Percentiles rank a stretch among this genome's conserved stretches.
These are phyloP conservation scores for Callipepla squamata DNA, from an alignment of 2,113 vertebrate species.

Conservation along the genomic window DNA sequence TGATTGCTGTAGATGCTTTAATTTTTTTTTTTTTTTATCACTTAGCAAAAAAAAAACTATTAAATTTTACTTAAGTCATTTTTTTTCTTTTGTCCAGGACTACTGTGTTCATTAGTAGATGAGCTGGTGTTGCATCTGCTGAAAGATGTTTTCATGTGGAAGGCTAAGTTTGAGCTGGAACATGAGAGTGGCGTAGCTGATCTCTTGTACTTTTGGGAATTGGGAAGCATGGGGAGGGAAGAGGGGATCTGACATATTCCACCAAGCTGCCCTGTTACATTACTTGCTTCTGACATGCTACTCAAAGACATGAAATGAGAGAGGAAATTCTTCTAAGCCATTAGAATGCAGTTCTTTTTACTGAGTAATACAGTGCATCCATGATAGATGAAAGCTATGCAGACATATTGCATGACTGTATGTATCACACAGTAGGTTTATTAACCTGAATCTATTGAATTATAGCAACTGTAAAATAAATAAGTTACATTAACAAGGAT, in stretches of 20 bases:
- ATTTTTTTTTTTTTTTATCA: neutral
- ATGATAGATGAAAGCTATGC: neutral
- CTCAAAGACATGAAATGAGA: neutral
- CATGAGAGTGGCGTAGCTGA: neutral
- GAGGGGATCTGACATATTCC: neutral
- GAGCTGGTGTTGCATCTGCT: neutral
- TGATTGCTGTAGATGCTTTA: neutral
- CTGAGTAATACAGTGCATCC: neutral
- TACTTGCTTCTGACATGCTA: neutral
- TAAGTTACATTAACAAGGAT: neutral
- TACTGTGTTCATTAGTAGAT: neutral
- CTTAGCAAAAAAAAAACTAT: neutral
- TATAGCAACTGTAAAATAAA: neutral
- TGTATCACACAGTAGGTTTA: neutral
- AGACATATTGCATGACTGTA: accelerated
- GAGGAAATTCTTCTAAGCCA: neutral
- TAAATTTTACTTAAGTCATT: neutral
- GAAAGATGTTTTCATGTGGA: neutral
- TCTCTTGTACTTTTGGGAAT: neutral
- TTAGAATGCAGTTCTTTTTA: neutral
- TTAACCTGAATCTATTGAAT: neutral
- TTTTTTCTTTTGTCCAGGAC: neutral
- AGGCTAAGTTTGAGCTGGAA: neutral
- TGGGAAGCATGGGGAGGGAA: neutral
- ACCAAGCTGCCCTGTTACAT: neutral